Evolutionary conservation across 2,113 vertebrate species (phyloP).

Genomic region (Origma solitaria): DNA sequence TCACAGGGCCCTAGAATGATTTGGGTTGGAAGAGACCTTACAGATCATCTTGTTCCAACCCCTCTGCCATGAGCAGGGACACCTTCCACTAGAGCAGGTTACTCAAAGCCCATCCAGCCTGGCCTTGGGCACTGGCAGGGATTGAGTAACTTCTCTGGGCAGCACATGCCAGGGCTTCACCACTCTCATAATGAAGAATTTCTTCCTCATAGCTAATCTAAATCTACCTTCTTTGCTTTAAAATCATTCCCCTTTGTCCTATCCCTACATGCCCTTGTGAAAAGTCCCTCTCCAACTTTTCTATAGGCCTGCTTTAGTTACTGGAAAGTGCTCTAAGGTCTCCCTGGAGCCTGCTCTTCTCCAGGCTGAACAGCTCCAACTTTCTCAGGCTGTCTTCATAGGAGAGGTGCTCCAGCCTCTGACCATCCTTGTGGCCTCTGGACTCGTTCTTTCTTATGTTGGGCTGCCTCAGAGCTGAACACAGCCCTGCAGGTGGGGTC

Average conservation of each 20-base stretch:
- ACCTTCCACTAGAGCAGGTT: background rate
- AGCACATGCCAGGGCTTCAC: background rate
- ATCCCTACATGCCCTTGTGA: background rate
- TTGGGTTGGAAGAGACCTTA: background rate
- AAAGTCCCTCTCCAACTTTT: background rate
- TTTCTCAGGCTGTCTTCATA: background rate
- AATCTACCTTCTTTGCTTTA: background rate
- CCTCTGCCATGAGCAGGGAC: background rate
- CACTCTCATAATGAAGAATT: background rate
- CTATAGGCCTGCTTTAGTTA: background rate
- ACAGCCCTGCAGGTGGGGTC: background rate
- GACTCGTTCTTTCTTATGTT: background rate
- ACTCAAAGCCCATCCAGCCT: background rate
- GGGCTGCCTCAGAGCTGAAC: background rate
- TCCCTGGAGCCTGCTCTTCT: background rate
- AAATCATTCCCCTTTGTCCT: background rate
- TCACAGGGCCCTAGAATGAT: background rate
- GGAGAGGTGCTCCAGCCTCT: background rate
- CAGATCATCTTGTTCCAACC: background rate
- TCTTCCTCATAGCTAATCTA: background rate
- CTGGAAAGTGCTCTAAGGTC: background rate
- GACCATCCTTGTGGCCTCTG: background rate
- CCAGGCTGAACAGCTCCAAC: background rate
- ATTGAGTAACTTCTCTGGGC: background rate
- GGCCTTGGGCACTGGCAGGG: background rate